Conservation (phyloP, 35 echinoderm and acorn worm genomes). For the Ophiothrix spiculata region DNA sequence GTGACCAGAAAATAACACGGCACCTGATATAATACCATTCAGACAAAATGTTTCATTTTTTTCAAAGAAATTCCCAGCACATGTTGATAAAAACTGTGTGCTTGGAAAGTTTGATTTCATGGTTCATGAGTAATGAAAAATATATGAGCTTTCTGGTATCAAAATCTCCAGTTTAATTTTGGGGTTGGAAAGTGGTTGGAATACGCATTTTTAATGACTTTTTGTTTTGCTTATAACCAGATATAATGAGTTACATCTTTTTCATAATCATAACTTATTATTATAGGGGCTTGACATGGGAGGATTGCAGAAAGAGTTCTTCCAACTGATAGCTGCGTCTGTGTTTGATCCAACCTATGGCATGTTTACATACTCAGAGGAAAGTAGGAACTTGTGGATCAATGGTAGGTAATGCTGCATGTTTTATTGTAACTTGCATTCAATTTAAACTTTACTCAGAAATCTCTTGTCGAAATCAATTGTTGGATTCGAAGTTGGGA, state of each 20-base stretch:
- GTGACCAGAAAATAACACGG: no score
- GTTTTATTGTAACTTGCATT: neutral
- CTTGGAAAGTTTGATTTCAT: no score
- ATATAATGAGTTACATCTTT: neutral
- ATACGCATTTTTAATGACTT: neutral
- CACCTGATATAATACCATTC: no score
- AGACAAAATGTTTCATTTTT: no score
- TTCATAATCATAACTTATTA: neutral
- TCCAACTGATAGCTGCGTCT: slow-evolving; percentile 84
- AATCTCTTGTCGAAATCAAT: no score
- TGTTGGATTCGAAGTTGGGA: no score
- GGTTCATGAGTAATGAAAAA: no score
- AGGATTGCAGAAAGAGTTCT: slow-evolving; percentile 98
- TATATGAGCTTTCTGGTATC: neutral
- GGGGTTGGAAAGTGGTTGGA: neutral
- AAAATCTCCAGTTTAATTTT: neutral
- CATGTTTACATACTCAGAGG: slow-evolving; percentile 79
- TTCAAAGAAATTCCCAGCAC: no score
- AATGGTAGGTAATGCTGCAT: slow-evolving; percentile 71
- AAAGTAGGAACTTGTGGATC: slow-evolving; percentile 88
- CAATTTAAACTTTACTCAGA: neutral
- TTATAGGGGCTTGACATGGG: slow-evolving; percentile 96
- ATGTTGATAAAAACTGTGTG: no score
- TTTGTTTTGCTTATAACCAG: neutral
- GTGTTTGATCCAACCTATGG: slow-evolving; percentile 92